A percentile compares a stretch with the other conserved stretches of the same genome.
phyloP scores from a whole-genome alignment of 2,113 vertebrate species.

The Ophiodon elongatus region DNA sequence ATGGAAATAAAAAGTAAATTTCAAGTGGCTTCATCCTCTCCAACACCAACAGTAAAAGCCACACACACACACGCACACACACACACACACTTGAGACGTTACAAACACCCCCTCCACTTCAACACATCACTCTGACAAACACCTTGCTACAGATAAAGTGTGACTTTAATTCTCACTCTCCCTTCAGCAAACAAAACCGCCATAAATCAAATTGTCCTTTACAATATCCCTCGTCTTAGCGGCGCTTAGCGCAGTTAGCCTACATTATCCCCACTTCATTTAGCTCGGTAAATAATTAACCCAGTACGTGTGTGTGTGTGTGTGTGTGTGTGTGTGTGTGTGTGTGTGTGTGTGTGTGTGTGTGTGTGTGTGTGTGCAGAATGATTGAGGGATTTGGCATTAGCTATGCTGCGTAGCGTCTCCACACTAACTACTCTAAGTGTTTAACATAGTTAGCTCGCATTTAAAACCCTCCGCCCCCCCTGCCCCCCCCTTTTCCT shows the following conservation, averaged over 20 bases:
- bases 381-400: conserved; percentile 75
- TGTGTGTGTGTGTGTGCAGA: conserved; percentile 59
- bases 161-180: conserved; percentile 46
- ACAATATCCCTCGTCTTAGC: conserved; percentile 67
- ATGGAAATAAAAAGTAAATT: not conserved
- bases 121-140: conserved; percentile 32
- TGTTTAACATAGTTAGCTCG: conserved; percentile 73
- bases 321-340: conserved; percentile 55
- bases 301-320: conserved; percentile 50
- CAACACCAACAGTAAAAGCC: conserved; percentile 1
- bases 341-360: conserved; percentile 48
- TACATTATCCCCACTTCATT: conserved; percentile 79
- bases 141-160: conserved; percentile 43
- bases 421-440: conserved; percentile 65
- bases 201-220: conserved; percentile 73
- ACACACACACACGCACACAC: conserved; percentile 38
- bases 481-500: not conserved
- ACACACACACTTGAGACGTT: conserved; percentile 33
- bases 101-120: conserved; percentile 24
- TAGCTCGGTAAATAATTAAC: conserved; percentile 80
- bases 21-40: not conserved
- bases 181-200: conserved; percentile 52
- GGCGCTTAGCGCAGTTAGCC: conserved; percentile 70
- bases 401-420: conserved; percentile 63
- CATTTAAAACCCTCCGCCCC: conserved; percentile 27